phyloP scores from a whole-genome alignment of 2,797 vertebrate species.

The Coilia nasus region DNA sequence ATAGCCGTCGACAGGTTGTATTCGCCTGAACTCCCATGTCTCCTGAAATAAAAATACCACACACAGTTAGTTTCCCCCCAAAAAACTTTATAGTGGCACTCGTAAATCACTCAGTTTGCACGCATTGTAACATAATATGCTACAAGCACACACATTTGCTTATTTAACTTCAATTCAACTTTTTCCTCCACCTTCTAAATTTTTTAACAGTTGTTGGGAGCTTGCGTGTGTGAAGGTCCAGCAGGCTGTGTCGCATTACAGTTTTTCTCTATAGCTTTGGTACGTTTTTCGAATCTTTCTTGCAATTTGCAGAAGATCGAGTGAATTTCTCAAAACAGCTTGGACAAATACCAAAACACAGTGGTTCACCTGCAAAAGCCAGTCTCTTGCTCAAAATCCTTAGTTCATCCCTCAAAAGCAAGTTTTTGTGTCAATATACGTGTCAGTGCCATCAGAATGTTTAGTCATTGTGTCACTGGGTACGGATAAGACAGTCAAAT shows the following conservation, averaged over 20 bases:
- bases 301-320: too few species aligned
- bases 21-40: conserved; percentile 25
- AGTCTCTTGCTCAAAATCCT: too few species aligned
- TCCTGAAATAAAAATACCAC: conserved; percentile 28
- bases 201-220: background rate
- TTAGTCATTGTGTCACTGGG: too few species aligned
- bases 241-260: background rate
- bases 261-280: too few species aligned
- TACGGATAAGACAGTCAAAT: too few species aligned
- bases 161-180: conserved; percentile 11
- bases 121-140: conserved; percentile 14
- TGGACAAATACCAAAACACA: too few species aligned
- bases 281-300: too few species aligned
- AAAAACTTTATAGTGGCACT: conserved; percentile 11
- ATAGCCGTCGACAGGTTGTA: conserved; percentile 28
- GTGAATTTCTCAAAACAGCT: too few species aligned
- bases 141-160: conserved; percentile 26
- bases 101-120: conserved; percentile 27
- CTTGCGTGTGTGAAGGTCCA: background rate
- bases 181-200: conserved; percentile 26
- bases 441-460: too few species aligned
- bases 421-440: too few species aligned
- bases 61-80: background rate
- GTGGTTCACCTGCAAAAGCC: too few species aligned
- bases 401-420: too few species aligned